Conservation (phyloP, 2,888 invertebrate genomes). For the Orchesella flavescens region DNA sequence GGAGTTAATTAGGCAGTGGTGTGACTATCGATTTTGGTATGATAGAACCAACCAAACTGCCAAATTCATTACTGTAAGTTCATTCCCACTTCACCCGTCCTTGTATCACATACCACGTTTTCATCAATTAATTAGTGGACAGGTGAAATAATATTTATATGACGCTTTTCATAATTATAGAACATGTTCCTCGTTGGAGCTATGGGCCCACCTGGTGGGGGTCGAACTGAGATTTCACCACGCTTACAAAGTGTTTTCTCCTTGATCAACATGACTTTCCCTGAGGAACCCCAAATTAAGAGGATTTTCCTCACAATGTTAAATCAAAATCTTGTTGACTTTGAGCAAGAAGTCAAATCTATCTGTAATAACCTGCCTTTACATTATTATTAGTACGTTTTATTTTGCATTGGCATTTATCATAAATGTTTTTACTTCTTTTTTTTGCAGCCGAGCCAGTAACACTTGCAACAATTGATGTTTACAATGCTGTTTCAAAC, state of each 20-base stretch:
- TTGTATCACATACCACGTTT: not conserved
- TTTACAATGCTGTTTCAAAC: slow-evolving; percentile 83
- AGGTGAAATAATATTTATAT: not conserved
- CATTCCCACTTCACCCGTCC: not conserved
- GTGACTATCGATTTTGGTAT: slow-evolving; percentile 93
- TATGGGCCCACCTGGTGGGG: slow-evolving; percentile 90
- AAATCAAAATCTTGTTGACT: slow-evolving; percentile 83
- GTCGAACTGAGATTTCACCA: slow-evolving; percentile 85
- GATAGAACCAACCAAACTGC: slow-evolving; percentile 85
- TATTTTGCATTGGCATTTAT: no score
- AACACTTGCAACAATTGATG: slow-evolving; percentile 83
- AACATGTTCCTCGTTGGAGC: slow-evolving; percentile 86
- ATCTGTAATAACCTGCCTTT: slow-evolving; percentile 76
- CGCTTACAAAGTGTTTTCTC: slow-evolving; percentile 86
- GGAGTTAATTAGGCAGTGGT: slow-evolving; percentile 88
- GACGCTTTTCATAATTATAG: slow-evolving; percentile 74
- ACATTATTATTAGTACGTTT: no score
- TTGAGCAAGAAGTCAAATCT: slow-evolving; percentile 86
- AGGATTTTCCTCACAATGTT: slow-evolving; percentile 91
- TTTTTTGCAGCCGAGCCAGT: slow-evolving; percentile 78
- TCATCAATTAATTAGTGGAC: not conserved
- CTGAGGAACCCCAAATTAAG: slow-evolving; percentile 83
- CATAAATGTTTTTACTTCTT: no score
- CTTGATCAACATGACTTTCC: slow-evolving; percentile 86
- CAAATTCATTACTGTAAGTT: slow-evolving; percentile 82